These are phyloP conservation scores for Pelobates fuscus DNA, from an alignment of 2,113 vertebrate species.

Conservation along the genomic window DNA sequence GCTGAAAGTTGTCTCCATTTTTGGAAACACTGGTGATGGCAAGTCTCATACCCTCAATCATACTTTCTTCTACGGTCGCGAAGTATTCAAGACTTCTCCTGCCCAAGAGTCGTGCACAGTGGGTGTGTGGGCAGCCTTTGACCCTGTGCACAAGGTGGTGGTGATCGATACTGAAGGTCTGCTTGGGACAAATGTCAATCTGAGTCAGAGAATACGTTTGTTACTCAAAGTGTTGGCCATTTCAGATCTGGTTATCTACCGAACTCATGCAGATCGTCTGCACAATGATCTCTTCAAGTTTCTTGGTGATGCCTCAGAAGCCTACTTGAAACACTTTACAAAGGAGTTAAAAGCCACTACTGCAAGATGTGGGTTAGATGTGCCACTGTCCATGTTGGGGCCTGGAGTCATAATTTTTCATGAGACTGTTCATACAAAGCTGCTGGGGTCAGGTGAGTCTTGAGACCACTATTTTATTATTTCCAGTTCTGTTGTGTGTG, in stretches of 20 bases:
- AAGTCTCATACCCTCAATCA: constrained; percentile 98
- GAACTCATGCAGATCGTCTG: constrained; percentile 94
- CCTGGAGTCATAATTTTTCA: constrained; percentile 97
- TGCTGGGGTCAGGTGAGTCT: constrained; percentile 90
- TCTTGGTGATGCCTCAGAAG: constrained; percentile 94
- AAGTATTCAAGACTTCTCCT: constrained; percentile 96
- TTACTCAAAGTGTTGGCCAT: constrained; percentile 95
- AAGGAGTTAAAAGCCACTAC: constrained; percentile 96
- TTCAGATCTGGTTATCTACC: constrained; percentile 95
- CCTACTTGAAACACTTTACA: constrained; percentile 96
- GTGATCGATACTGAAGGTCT: constrained; percentile 96
- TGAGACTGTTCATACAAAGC: constrained; percentile 95
- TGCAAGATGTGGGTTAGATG: constrained; percentile 92
- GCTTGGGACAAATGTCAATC: constrained; percentile 89
- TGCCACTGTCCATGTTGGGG: constrained; percentile 92
- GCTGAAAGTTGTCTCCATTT: constrained; percentile 96
- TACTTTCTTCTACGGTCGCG: constrained; percentile 93
- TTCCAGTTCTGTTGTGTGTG: no score
- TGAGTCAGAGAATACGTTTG: constrained; percentile 93
- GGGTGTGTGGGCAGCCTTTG: constrained; percentile 95
- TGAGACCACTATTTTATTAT: no score
- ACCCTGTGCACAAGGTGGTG: constrained; percentile 87
- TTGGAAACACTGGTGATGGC: constrained; percentile 97
- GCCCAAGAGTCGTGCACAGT: constrained; percentile 97
- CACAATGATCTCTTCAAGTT: constrained; percentile 99